A percentile compares a stretch with the other conserved stretches of the same genome.
These are phyloP conservation scores for Platysternon megacephalum DNA, from an alignment of 2,113 vertebrate species.

Conservation along the genomic window DNA sequence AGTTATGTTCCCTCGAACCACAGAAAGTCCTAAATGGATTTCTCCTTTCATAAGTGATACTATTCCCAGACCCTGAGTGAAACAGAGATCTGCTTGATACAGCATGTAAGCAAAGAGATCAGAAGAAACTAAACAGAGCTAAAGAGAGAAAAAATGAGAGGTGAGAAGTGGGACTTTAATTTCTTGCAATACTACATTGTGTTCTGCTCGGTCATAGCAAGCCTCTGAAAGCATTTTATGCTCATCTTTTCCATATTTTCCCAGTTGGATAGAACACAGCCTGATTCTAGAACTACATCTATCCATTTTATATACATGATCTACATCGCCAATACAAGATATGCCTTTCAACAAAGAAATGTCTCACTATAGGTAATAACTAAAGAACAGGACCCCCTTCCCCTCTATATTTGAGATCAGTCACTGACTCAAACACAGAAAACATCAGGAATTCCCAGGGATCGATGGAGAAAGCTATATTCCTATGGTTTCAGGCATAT, in stretches of 20 bases:
- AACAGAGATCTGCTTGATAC: slow-evolving; percentile 26
- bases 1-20: background rate
- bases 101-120: slow-evolving; percentile 23
- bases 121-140: background rate
- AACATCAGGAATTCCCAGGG: slow-evolving; percentile 51
- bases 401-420: slow-evolving; percentile 37
- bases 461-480: slow-evolving; percentile 53
- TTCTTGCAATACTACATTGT: slow-evolving; percentile 39
- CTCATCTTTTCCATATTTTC: slow-evolving; percentile 46
- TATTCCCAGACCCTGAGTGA: background rate
- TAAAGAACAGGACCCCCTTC: slow-evolving; percentile 37
- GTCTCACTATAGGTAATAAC: slow-evolving; percentile 28
- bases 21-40: background rate
- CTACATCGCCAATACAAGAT: slow-evolving; percentile 17
- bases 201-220: slow-evolving; percentile 35
- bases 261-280: slow-evolving; percentile 58
- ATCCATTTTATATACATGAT: slow-evolving; percentile 58
- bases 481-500: slow-evolving; percentile 35
- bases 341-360: slow-evolving; percentile 10
- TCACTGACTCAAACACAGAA: slow-evolving; percentile 49
- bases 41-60: background rate
- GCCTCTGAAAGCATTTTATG: slow-evolving; percentile 34
- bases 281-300: slow-evolving; percentile 53
- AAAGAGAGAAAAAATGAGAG: background rate
- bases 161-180: slow-evolving; percentile 6